A percentile compares a stretch with the other conserved stretches of the same genome.
phyloP scores from a whole-genome alignment of 92 coral and sea anemone species.

The Parazoanthus swiftii region DNA sequence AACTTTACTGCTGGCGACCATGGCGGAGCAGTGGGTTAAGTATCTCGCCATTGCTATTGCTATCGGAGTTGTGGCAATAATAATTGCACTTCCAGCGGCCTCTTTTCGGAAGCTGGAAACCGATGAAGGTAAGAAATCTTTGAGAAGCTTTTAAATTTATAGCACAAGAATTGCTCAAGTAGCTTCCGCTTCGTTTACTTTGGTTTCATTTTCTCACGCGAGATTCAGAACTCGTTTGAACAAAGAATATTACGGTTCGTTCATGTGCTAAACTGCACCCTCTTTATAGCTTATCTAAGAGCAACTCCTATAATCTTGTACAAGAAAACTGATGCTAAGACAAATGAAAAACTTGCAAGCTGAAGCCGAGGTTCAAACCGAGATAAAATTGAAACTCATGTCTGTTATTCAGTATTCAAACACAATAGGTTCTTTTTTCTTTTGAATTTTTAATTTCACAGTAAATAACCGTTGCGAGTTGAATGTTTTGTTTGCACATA shows the following conservation, averaged over 20 bases:
- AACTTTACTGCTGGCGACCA: background rate
- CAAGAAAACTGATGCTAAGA: background rate
- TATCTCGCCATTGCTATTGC: conserved; percentile 27
- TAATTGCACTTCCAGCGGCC: conserved; percentile 48
- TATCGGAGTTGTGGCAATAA: conserved; percentile 33
- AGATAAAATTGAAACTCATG: no score
- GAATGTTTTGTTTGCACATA: no score
- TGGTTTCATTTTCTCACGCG: background rate
- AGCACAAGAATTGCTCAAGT: background rate
- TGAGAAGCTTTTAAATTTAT: background rate
- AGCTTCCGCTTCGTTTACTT: background rate
- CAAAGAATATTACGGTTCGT: background rate
- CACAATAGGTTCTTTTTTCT: no score
- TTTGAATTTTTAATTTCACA: no score
- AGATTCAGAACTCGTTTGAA: background rate
- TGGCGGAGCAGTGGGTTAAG: conserved; percentile 38
- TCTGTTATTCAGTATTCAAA: no score
- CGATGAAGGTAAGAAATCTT: conserved; percentile 42
- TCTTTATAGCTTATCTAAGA: no score
- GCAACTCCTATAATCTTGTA: no score
- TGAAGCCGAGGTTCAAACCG: no score
- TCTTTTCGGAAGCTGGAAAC: conserved; percentile 50
- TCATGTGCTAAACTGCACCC: background rate
- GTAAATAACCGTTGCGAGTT: no score
- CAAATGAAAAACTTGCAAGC: background rate